phyloP scores from a whole-genome alignment of 2,888 invertebrate genomes.

The Callimorpha dominula region DNA sequence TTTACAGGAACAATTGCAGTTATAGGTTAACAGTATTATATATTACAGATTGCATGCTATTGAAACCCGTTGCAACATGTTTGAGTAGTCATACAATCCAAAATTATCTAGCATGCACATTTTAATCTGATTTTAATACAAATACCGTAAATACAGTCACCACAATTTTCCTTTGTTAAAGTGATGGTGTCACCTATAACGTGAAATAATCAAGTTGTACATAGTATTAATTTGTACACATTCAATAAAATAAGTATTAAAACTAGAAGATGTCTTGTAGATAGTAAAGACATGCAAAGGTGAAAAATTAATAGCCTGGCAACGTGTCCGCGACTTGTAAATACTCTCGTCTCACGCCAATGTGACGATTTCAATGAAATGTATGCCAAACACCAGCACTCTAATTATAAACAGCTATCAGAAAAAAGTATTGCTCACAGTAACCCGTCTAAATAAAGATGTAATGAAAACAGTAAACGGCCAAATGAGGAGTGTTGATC shows the following conservation, averaged over 20 bases:
- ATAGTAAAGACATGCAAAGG: slow-evolving; percentile 50
- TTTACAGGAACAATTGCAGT: too few species aligned
- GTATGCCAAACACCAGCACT: slow-evolving; percentile 71
- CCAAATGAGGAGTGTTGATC: slow-evolving; percentile 48
- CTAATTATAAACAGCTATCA: slow-evolving; percentile 73
- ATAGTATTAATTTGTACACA: neutral
- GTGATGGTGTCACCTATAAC: neutral
- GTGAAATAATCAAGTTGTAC: neutral
- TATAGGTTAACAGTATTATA: too few species aligned
- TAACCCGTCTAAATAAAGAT: slow-evolving; percentile 65
- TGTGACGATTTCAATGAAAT: slow-evolving; percentile 71
- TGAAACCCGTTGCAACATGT: too few species aligned
- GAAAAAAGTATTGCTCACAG: slow-evolving; percentile 62
- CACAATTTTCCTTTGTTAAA: neutral
- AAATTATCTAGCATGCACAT: neutral
- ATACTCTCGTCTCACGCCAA: slow-evolving; percentile 62
- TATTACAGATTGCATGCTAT: too few species aligned
- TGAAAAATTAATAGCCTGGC: slow-evolving; percentile 59
- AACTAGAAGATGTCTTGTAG: slow-evolving; percentile 28
- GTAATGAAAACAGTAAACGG: slow-evolving; percentile 54
- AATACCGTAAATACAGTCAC: neutral
- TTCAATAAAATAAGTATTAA: slow-evolving; percentile 18
- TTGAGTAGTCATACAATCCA: neutral
- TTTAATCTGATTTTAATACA: neutral
- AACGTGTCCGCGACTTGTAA: slow-evolving; percentile 58